Percentiles rank a stretch among this genome's conserved stretches.
phyloP scores from a whole-genome alignment of 1,140 invertebrate species.

The Palaemon carinicauda region DNA sequence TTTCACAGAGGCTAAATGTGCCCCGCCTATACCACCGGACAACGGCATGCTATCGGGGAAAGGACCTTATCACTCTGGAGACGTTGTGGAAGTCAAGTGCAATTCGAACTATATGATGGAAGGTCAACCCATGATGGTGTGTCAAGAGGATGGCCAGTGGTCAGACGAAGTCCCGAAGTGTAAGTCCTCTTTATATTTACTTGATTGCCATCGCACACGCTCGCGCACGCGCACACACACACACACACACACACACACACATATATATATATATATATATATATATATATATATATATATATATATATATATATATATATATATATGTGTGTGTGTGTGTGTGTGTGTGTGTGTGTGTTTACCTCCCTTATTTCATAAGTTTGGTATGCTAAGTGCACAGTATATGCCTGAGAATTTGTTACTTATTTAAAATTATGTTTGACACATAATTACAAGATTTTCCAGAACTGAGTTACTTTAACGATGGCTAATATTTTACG shows the following conservation, averaged over 20 bases:
- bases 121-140: constrained; percentile 82
- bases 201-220: not conserved
- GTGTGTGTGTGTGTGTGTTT: too few species aligned
- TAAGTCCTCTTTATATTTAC: not conserved
- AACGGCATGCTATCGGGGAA: constrained; percentile 77
- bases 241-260: too few species aligned
- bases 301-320: not conserved
- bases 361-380: too few species aligned
- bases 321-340: not conserved
- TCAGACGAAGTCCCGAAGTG: constrained; percentile 73
- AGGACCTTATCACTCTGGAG: constrained; percentile 79
- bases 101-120: constrained; percentile 88
- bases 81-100: constrained; percentile 85
- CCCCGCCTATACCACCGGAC: constrained; percentile 74
- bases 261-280: too few species aligned
- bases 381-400: too few species aligned
- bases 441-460: too few species aligned
- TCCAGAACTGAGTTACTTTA: too few species aligned
- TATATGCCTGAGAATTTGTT: too few species aligned
- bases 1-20: constrained; percentile 78
- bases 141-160: constrained; percentile 89
- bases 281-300: not conserved
- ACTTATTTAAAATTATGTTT: too few species aligned
- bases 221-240: too few species aligned
- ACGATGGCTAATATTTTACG: too few species aligned